Evolutionary conservation across 2,888 invertebrate species (phyloP), one percentile per base, ranked within the genome.

Genomic region (Lithophane leautieri): DNA sequence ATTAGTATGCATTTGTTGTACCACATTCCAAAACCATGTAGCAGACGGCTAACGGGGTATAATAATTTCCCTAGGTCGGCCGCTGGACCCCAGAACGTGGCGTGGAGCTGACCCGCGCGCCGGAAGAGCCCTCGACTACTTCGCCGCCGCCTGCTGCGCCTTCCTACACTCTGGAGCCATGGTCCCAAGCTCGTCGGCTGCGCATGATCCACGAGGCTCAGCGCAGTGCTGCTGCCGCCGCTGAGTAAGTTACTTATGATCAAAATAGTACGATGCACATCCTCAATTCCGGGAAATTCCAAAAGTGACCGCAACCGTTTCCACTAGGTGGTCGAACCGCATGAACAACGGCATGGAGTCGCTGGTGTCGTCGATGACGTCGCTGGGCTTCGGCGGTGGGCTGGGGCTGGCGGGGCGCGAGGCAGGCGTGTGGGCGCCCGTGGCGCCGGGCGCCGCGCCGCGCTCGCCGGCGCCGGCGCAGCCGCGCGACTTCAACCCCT

Each of bases 121-220:
- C 94, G 16, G 95, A 95, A 81, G 95, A 94, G 70, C 78, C 85
- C 69, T 87, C 81, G 70, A 88, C 79, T 75, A 88, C 89, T 44
- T 86, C 91, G 69, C 87, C 88, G 42, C 88, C 89, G 74, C 92
- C 90, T 65, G 88, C 82, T 73, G 92, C 94, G 82, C 94, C 94
- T 54, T 94, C 95, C 60, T 95, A 94, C 91, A 93, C 95, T 81
- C 92, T 96, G 91, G 96, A 96, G 94, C 96, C 96, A 75, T 95
- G 95, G 95, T 94, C 93, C 81, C 95, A 95, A 92, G 95, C 94
- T 87, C 94, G 95, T 56, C 95, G 96, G 1, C 91, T 96, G 88
- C 95, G 95, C 89, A 94, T 96, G 95, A 96, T 96, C 70, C 94
- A 94, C 72, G 95, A 95, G 89, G 96, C 96, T 73, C 95, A 95